These are phyloP conservation scores for Sus scrofa DNA, from an alignment of 2,113 vertebrate species.

Conservation along the genomic window DNA sequence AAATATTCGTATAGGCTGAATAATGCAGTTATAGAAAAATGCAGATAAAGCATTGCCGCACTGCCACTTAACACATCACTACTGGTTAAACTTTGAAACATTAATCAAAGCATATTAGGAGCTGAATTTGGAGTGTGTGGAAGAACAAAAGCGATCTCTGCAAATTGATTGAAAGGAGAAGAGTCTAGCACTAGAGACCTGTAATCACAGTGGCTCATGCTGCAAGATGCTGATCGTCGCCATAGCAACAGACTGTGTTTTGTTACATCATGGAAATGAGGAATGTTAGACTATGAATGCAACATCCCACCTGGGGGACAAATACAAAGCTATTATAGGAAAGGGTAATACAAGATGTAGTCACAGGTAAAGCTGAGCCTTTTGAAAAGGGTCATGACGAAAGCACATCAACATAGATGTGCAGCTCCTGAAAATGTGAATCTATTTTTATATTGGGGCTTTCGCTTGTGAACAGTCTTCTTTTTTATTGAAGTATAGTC, in stretches of 20 bases:
- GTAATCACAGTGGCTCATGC: conserved; percentile 74
- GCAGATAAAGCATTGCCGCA: not conserved
- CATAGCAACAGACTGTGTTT: conserved; percentile 80
- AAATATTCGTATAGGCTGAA: not conserved
- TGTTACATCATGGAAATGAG: conserved; percentile 81
- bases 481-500: no score
- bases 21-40: conserved; percentile 1
- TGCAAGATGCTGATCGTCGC: conserved; percentile 74
- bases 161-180: conserved; percentile 74
- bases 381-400: not conserved
- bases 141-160: conserved; percentile 77
- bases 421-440: not conserved
- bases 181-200: conserved; percentile 76
- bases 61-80: conserved; percentile 29
- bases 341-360: not conserved
- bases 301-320: not conserved
- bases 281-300: conserved; percentile 63
- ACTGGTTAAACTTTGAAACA: conserved; percentile 71
- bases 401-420: not conserved
- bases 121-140: conserved; percentile 39
- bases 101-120: conserved; percentile 77
- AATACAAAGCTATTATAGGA: not conserved
- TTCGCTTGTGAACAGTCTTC: not conserved
- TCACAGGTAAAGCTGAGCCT: not conserved
- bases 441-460: not conserved